A percentile compares a stretch with the other conserved stretches of the same genome.
phyloP scores from a whole-genome alignment of 2,888 invertebrate genomes.

The Lasioglossum zephyrum region DNA sequence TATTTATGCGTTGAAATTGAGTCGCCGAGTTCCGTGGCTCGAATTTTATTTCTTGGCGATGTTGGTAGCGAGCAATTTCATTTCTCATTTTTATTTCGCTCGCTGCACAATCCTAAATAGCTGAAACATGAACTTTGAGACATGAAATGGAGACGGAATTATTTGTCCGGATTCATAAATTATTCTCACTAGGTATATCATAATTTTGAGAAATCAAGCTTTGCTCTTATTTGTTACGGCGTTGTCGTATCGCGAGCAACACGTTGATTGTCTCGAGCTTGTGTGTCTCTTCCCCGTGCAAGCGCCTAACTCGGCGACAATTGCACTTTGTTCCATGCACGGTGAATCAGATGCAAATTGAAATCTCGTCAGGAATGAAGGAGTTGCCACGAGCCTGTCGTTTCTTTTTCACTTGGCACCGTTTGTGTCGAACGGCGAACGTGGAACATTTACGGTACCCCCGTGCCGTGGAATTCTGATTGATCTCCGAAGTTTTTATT shows the following conservation, averaged over 20 bases:
- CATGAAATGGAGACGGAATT: not conserved
- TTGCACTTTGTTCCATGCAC: not conserved
- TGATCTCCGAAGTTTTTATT: not conserved
- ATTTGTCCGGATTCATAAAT: not conserved
- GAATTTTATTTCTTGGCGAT: not conserved
- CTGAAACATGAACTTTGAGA: not conserved
- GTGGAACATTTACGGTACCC: not conserved
- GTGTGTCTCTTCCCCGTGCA: not conserved
- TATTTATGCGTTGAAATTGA: not conserved
- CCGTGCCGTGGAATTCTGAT: slow-evolving; percentile 6
- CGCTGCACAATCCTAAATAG: not conserved
- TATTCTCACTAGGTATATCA: not conserved
- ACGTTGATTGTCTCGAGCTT: not conserved
- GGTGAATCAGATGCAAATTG: not conserved
- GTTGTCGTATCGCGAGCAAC: not conserved
- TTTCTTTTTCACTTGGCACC: slow-evolving; percentile 6
- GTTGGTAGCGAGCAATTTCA: not conserved
- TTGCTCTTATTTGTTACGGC: not conserved
- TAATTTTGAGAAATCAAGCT: not conserved
- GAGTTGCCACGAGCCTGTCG: not conserved
- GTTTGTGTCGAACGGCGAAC: not conserved
- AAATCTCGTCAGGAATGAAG: not conserved
- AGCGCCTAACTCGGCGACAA: not conserved
- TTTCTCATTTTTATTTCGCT: not conserved
- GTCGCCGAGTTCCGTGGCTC: not conserved